Base-by-base conservation (phyloP, 2,888 invertebrate genomes). In the Spisula solida region DNA sequence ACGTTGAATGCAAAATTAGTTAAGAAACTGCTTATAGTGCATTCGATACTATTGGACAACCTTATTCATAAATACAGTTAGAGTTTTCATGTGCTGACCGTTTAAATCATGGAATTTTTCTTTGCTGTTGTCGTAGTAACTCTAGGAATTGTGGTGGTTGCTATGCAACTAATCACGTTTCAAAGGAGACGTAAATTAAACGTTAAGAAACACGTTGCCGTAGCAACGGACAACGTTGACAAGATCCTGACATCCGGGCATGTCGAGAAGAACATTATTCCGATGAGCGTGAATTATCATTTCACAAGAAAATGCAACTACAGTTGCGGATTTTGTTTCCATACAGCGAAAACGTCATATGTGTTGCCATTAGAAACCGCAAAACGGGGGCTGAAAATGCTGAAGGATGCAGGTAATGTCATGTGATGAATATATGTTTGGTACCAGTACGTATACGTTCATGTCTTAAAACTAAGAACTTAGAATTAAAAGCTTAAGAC, bases 271-370 rank as follows among this genome's bases (percentile, higher is more conserved):
- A 81, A 85, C n/a, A 70, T 85, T 16, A 60, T 55, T 12, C 96
- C 96, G 0, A 41, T 95, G 8, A 96, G 97, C 97, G 97, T 97
- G 0, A 97, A 97, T 94, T 97, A 97, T 92, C 97, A 97, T 94
- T 97, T 97, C 91, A 97, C 97, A 0, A 93, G 97, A 81, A 94
- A 96, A 88, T 97, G 97, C 93, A 97, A 97, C 93, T 97, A 97
- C 91, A 94, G 96, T 60, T 97, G 97, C 93, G 97, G 97, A 4
- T 97, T 97, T 94, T 97, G 97, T 93, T 97, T 97, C 92, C 97
- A 97, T 92, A 97, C 97, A 0, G 97, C 97, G 0, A 97, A 97
- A 94, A 97, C 97, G 0, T 97, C 97, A 0, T 97, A 96, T 92
- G 95, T 97, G 90, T 93, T 97, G 79, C 95, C 97, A 2, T 92